Evolutionary conservation across 2,797 vertebrate species (phyloP), one percentile per base, ranked within the genome.

Genomic region (Chaunax sp.): DNA sequence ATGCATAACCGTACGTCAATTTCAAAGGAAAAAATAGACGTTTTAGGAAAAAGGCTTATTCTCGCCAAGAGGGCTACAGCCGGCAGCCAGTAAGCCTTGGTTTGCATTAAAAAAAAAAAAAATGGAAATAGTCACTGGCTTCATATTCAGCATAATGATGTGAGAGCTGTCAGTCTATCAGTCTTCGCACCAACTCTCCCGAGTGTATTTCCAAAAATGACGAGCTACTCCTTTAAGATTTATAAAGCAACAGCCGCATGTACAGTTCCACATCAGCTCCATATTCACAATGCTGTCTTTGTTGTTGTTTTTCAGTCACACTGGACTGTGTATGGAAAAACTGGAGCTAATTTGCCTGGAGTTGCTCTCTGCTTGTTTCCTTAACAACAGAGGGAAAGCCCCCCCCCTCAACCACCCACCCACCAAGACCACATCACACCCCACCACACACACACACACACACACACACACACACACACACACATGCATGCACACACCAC

Each of bases 261-360:
- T 13, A 55, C 41, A 60, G 20, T 28, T 53, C 49, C 45, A 19
- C 41, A 54, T 13, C 43, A 77, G 23, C 19, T 33, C 15, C 25
- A 12, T 16, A 16, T 13, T 9, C 62, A 69, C 44, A 45, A 0
- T 54, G 44, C 59, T 49, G 16, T 33, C 64, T 64, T 75, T 62
- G 30, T 28, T 59, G 35, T 64, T 78, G 53, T 79, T 76, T 73
- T 53, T n/a, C 66, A 72, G 50, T 86, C 77, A 81, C 50, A 58
- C 72, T 85, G 77, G 74, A 78, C 70, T 70, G 47, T 76, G 59
- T 75, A 78, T 84, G 90, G 89, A 91, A 92, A 92, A 88, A 86
- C 80, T 85, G 75, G 43, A 65, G 70, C 77, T 89, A 84, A 89
- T 92, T 88, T 87, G 71, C 69, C 72, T 76, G 28, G 69, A 73